phyloP scores from a whole-genome alignment of 2,888 invertebrate genomes.

The Leptinotarsa peninsularis region DNA sequence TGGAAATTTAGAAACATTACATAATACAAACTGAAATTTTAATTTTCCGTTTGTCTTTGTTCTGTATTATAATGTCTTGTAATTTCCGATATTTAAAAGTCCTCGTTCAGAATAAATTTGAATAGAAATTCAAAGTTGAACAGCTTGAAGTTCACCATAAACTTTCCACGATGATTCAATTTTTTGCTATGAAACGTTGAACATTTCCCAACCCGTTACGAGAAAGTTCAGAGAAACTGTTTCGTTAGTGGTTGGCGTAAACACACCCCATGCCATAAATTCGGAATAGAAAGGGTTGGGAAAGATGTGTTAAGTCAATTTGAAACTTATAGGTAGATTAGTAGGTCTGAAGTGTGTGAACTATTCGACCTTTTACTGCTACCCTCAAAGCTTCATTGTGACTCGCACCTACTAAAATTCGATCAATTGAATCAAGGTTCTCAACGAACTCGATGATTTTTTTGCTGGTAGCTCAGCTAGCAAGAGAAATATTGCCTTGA shows the following conservation, averaged over 20 bases:
- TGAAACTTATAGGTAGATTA: too few relatives aligned
- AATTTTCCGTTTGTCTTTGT: conserved; percentile 51
- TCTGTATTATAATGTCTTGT: conserved; percentile 43
- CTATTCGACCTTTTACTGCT: too few relatives aligned
- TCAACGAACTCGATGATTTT: too few relatives aligned
- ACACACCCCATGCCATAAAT: background rate
- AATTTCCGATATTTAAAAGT: conserved; percentile 48
- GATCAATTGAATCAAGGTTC: too few relatives aligned
- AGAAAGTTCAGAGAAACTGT: background rate
- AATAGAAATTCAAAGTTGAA: conserved; percentile 43
- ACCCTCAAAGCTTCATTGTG: too few relatives aligned
- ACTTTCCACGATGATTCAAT: conserved; percentile 35
- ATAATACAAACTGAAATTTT: conserved; percentile 47
- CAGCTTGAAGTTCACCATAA: conserved; percentile 38
- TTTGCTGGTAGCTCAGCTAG: too few relatives aligned
- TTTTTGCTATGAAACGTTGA: conserved; percentile 5
- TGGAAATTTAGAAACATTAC: conserved; percentile 42
- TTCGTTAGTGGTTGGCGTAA: background rate
- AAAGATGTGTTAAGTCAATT: background rate
- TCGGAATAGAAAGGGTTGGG: background rate
- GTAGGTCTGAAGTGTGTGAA: too few relatives aligned
- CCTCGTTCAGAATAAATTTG: conserved; percentile 45
- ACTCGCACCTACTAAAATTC: too few relatives aligned
- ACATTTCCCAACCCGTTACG: conserved; percentile 6
- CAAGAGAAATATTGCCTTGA: too few relatives aligned